phyloP scores from a whole-genome alignment of 2,888 invertebrate genomes.

The Caenorhabditis macrosperma region DNA sequence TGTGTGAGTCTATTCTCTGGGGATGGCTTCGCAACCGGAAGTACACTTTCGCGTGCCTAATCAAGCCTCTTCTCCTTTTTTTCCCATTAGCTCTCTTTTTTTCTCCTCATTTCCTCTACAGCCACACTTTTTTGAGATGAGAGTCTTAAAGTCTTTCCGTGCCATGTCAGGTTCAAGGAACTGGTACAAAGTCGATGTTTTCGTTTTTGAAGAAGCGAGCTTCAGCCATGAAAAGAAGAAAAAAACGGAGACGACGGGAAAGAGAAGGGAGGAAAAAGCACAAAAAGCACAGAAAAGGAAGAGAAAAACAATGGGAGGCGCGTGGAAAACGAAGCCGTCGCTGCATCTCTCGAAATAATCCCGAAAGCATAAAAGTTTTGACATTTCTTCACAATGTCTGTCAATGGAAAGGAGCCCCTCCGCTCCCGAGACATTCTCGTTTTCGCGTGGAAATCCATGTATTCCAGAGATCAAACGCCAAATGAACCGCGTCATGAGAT shows the following conservation, averaged over 20 bases:
- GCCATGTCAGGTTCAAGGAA: no score
- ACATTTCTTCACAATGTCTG: not conserved
- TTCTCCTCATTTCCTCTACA: not conserved
- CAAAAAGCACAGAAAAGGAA: slow-evolving; percentile 19
- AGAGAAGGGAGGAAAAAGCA: not conserved
- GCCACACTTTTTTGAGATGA: no score
- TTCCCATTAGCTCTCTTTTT: slow-evolving; percentile 14
- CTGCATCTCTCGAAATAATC: not conserved
- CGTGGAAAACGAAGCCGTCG: not conserved
- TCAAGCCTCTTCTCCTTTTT: slow-evolving; percentile 3
- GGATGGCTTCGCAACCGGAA: slow-evolving; percentile 15
- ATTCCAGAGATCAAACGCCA: slow-evolving; percentile 51
- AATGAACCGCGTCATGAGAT: slow-evolving; percentile 38
- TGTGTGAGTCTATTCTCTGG: slow-evolving; percentile 15
- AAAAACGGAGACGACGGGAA: not conserved
- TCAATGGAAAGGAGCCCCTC: no score
- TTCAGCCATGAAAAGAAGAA: slow-evolving; percentile 10
- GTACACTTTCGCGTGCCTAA: slow-evolving; percentile 11
- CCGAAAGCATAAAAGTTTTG: not conserved
- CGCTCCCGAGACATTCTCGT: no score
- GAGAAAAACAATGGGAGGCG: slow-evolving; percentile 38
- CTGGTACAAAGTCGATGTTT: slow-evolving; percentile 11
- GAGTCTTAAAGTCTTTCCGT: no score
- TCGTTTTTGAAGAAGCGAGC: slow-evolving; percentile 2
- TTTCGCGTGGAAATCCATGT: no score